Conservation (phyloP, 2,888 invertebrate genomes). For the Cheilosia grossa region DNA sequence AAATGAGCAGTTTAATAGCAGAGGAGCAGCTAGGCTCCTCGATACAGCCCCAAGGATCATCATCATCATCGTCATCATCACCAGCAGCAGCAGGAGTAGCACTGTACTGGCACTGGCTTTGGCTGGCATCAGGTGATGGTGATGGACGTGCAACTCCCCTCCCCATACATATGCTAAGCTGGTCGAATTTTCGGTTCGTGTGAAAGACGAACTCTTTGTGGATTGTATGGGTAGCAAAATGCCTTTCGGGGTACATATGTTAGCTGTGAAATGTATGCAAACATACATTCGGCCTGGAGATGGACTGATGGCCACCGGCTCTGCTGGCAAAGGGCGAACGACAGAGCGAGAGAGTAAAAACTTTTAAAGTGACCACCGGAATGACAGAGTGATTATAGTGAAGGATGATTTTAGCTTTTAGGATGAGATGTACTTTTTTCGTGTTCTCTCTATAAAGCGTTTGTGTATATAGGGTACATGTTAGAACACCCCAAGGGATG, state of each 20-base stretch:
- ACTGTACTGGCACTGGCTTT: slow-evolving; percentile 3
- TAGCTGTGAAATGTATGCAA: slow-evolving; percentile 45
- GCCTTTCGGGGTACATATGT: slow-evolving; percentile 36
- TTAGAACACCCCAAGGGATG: too few species aligned
- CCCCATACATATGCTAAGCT: slow-evolving; percentile 37
- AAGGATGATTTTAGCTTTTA: slow-evolving; percentile 47
- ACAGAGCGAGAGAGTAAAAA: background rate
- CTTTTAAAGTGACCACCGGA: slow-evolving; percentile 55
- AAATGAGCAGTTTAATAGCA: slow-evolving; percentile 72
- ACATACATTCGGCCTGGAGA: slow-evolving; percentile 27
- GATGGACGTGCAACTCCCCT: slow-evolving; percentile 37
- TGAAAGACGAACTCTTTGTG: slow-evolving; percentile 64
- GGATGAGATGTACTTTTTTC: slow-evolving; percentile 3
- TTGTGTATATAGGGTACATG: background rate
- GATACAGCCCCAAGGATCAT: slow-evolving; percentile 40
- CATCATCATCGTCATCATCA: slow-evolving; percentile 22
- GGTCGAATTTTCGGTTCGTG: slow-evolving; percentile 64
- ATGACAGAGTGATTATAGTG: slow-evolving; percentile 62
- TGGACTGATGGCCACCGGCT: background rate
- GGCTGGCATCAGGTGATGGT: slow-evolving; percentile 54
- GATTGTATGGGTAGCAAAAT: slow-evolving; percentile 7
- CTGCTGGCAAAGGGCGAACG: background rate
- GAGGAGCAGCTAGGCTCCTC: slow-evolving; percentile 22
- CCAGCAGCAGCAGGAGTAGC: background rate
- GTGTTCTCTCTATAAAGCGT: background rate